A percentile compares a stretch with the other conserved stretches of the same genome.
These are phyloP conservation scores for Siniperca undulata DNA, from an alignment of 2,797 vertebrate species.

Conservation along the genomic window DNA sequence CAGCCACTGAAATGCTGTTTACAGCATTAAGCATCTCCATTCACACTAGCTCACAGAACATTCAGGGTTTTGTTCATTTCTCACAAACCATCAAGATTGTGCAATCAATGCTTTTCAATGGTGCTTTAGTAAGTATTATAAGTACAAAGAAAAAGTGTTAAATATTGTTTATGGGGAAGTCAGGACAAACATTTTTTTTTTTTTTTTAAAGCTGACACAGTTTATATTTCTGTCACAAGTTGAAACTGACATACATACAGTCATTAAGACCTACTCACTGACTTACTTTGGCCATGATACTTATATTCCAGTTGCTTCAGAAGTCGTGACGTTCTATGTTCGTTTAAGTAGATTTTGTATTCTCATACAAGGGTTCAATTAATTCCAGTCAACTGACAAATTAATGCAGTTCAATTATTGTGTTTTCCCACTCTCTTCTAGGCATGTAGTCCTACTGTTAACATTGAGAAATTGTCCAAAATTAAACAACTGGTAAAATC, in stretches of 20 bases:
- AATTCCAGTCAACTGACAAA: slow-evolving; percentile 6
- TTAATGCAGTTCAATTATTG: background rate
- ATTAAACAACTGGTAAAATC: slow-evolving; percentile 1
- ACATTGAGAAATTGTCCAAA: slow-evolving; percentile 16
- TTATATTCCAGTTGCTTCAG: background rate
- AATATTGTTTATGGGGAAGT: background rate
- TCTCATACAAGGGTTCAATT: background rate
- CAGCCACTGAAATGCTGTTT: slow-evolving; percentile 8
- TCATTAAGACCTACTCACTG: background rate
- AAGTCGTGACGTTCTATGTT: background rate
- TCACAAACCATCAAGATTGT: slow-evolving; percentile 43
- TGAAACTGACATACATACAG: background rate
- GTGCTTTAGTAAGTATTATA: slow-evolving; percentile 8
- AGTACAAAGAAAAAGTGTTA: slow-evolving; percentile 1
- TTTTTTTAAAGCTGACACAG: background rate
- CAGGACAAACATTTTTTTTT: background rate
- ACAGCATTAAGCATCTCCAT: slow-evolving; percentile 21
- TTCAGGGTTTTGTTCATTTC: slow-evolving; percentile 9
- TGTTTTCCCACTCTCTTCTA: background rate
- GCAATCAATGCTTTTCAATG: slow-evolving; percentile 29
- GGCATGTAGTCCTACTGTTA: background rate
- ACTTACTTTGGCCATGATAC: background rate
- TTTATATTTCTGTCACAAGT: background rate
- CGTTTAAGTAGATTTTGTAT: background rate
- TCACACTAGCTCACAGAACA: slow-evolving; percentile 36